These are phyloP conservation scores for Pelosia muscerda DNA, from an alignment of 2,888 invertebrate species.

Conservation along the genomic window DNA sequence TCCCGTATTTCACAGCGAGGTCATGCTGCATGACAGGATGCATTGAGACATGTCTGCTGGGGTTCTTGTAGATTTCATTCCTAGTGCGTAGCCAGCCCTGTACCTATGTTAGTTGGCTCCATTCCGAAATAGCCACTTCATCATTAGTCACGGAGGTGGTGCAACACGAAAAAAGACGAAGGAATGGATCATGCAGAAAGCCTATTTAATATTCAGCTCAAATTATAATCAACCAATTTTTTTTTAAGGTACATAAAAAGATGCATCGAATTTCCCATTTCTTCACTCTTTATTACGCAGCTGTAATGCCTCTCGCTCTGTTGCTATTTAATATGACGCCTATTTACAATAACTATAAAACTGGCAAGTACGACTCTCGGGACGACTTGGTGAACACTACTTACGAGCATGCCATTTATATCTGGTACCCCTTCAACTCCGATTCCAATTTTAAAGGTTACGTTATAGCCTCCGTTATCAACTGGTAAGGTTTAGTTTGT, in stretches of 20 bases:
- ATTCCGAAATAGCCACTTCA: too few species aligned
- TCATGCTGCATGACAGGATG: too few species aligned
- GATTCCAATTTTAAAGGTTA: slow-evolving; percentile 36
- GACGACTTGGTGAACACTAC: slow-evolving; percentile 33
- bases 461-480: slow-evolving; percentile 24
- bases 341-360: slow-evolving; percentile 30
- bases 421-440: slow-evolving; percentile 38
- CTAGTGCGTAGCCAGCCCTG: too few species aligned
- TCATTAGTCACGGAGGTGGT: too few species aligned
- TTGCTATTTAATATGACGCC: slow-evolving; percentile 37
- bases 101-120: too few species aligned
- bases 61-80: too few species aligned
- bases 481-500: slow-evolving; percentile 38
- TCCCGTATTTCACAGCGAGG: too few species aligned
- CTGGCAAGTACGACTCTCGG: slow-evolving; percentile 22
- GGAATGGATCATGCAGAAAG: neutral
- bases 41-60: too few species aligned
- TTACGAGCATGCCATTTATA: slow-evolving; percentile 49
- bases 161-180: neutral
- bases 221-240: neutral
- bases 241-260: slow-evolving; percentile 48
- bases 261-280: slow-evolving; percentile 44
- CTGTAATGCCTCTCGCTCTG: slow-evolving; percentile 18
- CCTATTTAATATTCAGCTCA: neutral
- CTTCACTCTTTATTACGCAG: slow-evolving; percentile 32